A percentile compares a stretch with the other conserved stretches of the same genome.
phyloP scores from a whole-genome alignment of 2,888 invertebrate species.

The Crematogaster levior region DNA sequence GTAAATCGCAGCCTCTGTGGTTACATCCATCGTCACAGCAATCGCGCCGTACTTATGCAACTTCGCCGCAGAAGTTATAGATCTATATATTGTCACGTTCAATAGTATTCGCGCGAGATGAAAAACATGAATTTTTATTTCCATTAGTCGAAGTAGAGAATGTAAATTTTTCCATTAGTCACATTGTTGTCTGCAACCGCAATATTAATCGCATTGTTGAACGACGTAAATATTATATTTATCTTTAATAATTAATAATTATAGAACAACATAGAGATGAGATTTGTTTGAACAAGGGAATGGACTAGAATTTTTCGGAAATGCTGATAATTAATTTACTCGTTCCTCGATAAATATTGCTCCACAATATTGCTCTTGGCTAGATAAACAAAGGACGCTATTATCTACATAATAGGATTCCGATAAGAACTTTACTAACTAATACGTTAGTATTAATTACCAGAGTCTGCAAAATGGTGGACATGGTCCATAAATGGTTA shows the following conservation, averaged over 20 bases:
- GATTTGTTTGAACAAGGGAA: not conserved
- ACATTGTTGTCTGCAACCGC: too few relatives aligned
- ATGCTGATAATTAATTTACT: not conserved
- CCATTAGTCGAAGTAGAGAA: not conserved
- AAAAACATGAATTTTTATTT: not conserved
- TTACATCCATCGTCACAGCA: constrained; percentile 9
- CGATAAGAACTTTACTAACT: constrained; percentile 77
- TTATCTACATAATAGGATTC: constrained; percentile 76
- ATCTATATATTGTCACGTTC: not conserved
- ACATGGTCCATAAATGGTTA: too few relatives aligned
- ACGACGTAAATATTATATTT: not conserved
- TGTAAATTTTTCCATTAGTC: not conserved
- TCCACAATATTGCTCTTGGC: constrained; percentile 35
- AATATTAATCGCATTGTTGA: not conserved
- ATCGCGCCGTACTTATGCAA: constrained; percentile 21
- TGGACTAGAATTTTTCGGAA: not conserved
- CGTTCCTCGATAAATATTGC: constrained; percentile 30
- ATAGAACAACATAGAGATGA: not conserved
- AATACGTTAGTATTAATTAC: constrained; percentile 69
- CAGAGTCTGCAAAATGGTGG: constrained; percentile 56
- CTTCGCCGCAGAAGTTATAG: not conserved
- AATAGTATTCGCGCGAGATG: not conserved
- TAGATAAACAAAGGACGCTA: constrained; percentile 74
- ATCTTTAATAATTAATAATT: not conserved
- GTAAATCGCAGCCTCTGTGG: constrained; percentile 24